These are phyloP conservation scores for Leucoma salicis DNA, from an alignment of 2,888 invertebrate species.

Conservation along the genomic window DNA sequence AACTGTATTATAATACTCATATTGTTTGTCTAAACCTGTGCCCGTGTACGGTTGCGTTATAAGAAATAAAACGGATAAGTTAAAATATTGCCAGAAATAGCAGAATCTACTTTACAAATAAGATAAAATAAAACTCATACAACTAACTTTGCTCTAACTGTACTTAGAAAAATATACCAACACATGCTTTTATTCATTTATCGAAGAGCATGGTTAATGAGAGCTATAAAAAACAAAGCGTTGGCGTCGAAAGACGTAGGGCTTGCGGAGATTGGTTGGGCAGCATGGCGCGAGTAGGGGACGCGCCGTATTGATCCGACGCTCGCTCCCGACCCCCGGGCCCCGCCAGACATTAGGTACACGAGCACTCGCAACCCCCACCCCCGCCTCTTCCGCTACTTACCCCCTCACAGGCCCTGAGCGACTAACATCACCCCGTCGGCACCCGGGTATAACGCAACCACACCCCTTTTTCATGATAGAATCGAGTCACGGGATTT, in stretches of 20 bases:
- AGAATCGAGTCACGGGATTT: conserved; percentile 76
- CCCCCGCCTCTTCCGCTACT: conserved; percentile 46
- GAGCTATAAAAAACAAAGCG: conserved; percentile 76
- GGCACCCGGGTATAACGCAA: conserved; percentile 61
- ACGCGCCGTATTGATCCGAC: conserved; percentile 69
- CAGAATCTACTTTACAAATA: no score
- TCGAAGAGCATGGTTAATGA: conserved; percentile 75
- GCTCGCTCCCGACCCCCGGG: conserved; percentile 41
- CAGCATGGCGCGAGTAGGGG: conserved; percentile 56
- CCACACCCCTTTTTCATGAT: conserved; percentile 78
- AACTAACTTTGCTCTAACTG: conserved; percentile 29
- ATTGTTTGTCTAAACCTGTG: no score
- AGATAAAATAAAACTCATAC: conserved; percentile 27
- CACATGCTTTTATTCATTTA: conserved; percentile 77
- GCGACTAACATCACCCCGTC: conserved; percentile 50
- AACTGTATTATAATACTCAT: no score
- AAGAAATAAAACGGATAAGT: no score
- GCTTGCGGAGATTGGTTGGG: conserved; percentile 76
- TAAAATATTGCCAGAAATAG: no score
- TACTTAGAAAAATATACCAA: conserved; percentile 42
- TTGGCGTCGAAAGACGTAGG: conserved; percentile 79
- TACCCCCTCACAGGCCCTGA: conserved; percentile 37
- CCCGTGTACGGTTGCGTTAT: no score
- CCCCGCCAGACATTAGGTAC: conserved; percentile 58
- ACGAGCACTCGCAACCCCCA: conserved; percentile 61